Base-by-base conservation (phyloP, 2,113 vertebrate genomes). In the Dipodomys merriami region DNA sequence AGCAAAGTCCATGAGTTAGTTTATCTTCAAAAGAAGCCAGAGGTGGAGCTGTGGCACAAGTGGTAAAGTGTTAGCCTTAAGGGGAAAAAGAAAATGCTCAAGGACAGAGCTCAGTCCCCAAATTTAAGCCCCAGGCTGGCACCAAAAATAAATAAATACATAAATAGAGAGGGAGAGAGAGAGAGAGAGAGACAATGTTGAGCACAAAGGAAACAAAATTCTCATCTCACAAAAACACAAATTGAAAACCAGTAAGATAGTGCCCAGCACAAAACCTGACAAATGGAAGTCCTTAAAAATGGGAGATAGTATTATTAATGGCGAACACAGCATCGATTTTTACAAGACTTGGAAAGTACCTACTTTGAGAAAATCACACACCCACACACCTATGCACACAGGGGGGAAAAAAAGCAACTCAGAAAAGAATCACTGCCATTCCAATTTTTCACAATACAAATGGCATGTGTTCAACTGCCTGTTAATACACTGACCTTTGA, bases 321-420 rank as follows among this genome's bases (percentile, higher is more conserved):
- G 76, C 6, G 19, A 78, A 68, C 29, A 76, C 20, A 83, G 29
- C 23, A 49, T 57, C 49, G 23, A 71, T 83, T 79, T 79, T 71
- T 69, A 53, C 29, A 72, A 82, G 81, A 73, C 27, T 46, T 29
- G 82, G 84, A 82, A 73, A 82, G 72, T 29, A 76, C 49, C 49
- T 49, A 2, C 86, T n/a, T 80, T 49, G 76, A 83, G 46, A 79
- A 91, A 93, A 86, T 30, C 49, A 85, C 69, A 72, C 67, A 78
- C 73, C 29, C 27, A 73, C 25, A 65, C 19, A 44, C 65, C 91
- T 33, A 53, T 60, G 67, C 39, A 79, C 49, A 39, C 0, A 49
- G 10, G 49, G 49, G 46, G 12, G 12, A 49, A 49, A 49, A 49
- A 49, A 49, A 49, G 49, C 49, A 49, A 11, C 49, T 49, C 49